phyloP scores from a whole-genome alignment of 2,797 vertebrate species.

The Eutrigla gurnardus region DNA sequence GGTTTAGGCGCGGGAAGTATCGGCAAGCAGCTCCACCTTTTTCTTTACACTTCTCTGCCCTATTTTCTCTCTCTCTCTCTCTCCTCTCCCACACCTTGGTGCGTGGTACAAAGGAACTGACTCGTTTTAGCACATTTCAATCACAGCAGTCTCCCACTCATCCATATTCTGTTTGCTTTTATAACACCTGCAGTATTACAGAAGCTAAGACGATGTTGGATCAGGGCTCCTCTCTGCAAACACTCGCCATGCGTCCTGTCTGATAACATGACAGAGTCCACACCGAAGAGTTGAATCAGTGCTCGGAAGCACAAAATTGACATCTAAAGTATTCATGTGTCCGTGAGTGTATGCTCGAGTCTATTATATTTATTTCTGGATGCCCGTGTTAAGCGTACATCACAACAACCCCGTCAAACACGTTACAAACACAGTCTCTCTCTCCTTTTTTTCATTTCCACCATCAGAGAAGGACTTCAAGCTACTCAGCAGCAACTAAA shows the following conservation, averaged over 20 bases:
- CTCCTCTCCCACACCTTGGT: constrained; percentile 45
- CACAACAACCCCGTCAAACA: background rate
- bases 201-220: constrained; percentile 41
- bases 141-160: constrained; percentile 63
- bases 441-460: constrained; percentile 6
- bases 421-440: background rate
- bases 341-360: constrained; percentile 11
- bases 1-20: constrained; percentile 47
- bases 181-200: constrained; percentile 50
- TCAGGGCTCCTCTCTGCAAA: constrained; percentile 32
- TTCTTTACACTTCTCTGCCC: constrained; percentile 56
- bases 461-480: constrained; percentile 22
- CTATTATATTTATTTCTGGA: constrained; percentile 5
- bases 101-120: constrained; percentile 54
- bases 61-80: constrained; percentile 60
- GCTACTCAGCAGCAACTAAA: constrained; percentile 22
- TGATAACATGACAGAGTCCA: constrained; percentile 29
- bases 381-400: constrained; percentile 16
- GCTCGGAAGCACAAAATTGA: constrained; percentile 16
- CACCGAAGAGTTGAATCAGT: constrained; percentile 5
- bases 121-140: constrained; percentile 67
- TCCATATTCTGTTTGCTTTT: constrained; percentile 64
- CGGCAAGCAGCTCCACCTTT: constrained; percentile 60
- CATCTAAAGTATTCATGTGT: background rate
- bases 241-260: constrained; percentile 30